A percentile compares a stretch with the other conserved stretches of the same genome.
Evolutionary conservation across 2,888 invertebrate genomes (phyloP).

Genomic region (Erebia epiphron): DNA sequence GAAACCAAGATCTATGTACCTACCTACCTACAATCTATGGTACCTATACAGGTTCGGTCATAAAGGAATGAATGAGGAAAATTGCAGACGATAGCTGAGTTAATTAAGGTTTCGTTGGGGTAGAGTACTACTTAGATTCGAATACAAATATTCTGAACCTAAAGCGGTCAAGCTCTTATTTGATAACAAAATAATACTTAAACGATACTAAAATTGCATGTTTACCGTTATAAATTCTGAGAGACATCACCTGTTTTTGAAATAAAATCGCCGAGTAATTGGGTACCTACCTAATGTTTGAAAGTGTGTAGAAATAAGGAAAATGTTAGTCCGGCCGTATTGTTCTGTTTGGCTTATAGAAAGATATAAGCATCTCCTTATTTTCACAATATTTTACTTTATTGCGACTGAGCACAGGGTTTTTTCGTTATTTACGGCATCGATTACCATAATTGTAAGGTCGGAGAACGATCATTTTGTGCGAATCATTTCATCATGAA

Average conservation of each 20-base stretch:
- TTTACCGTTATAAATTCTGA: too few species aligned
- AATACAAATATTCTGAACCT: too few species aligned
- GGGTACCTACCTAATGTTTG: too few species aligned
- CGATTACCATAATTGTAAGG: background rate
- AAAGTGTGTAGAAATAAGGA: background rate
- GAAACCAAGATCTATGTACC: too few species aligned
- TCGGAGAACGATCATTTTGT: background rate
- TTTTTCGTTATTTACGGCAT: background rate
- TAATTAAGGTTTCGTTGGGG: background rate
- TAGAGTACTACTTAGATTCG: background rate
- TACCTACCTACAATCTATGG: too few species aligned
- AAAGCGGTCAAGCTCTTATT: too few species aligned
- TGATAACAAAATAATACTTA: too few species aligned
- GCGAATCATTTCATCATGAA: too few species aligned
- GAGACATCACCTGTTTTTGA: too few species aligned
- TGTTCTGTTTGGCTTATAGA: background rate
- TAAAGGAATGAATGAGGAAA: background rate
- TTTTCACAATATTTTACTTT: background rate
- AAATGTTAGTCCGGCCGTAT: background rate
- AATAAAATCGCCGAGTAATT: background rate
- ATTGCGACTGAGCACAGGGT: background rate
- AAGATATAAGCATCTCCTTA: background rate
- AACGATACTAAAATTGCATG: too few species aligned
- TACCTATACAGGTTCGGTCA: background rate
- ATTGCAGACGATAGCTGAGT: background rate